Percentiles rank a stretch among this genome's conserved stretches.
Evolutionary conservation across 2,888 invertebrate species (phyloP).

Genomic region (Allolobophora icterica): DNA sequence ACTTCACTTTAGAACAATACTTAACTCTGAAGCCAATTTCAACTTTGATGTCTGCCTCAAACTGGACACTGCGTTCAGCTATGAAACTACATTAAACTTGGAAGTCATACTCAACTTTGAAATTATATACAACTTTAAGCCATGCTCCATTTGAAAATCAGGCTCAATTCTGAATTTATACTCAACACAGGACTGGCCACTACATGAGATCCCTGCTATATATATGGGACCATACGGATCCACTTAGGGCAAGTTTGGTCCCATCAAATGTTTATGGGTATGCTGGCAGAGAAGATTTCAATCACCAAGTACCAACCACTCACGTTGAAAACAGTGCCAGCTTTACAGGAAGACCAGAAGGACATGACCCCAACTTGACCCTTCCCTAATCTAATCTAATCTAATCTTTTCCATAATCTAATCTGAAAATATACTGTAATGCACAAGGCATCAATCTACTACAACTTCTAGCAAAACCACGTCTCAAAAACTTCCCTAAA

Average conservation of each 20-base stretch:
- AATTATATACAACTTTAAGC: neutral
- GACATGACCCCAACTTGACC: neutral
- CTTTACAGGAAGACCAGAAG: neutral
- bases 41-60: neutral
- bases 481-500: neutral
- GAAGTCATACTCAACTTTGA: neutral
- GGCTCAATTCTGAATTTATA: neutral
- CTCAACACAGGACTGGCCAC: neutral
- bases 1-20: too few relatives aligned
- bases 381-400: neutral
- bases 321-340: neutral
- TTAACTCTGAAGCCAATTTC: neutral
- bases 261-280: too few relatives aligned
- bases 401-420: neutral
- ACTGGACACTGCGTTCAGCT: neutral
- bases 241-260: too few relatives aligned
- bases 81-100: neutral
- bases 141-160: neutral
- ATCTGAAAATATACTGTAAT: neutral
- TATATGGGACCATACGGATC: too few relatives aligned
- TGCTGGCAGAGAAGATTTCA: neutral
- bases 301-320: neutral
- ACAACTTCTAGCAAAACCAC: neutral
- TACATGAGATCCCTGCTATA: neutral
- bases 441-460: neutral